Conservation (phyloP, 2,113 vertebrate genomes). For the Dunckerocampus dactyliophorus region DNA sequence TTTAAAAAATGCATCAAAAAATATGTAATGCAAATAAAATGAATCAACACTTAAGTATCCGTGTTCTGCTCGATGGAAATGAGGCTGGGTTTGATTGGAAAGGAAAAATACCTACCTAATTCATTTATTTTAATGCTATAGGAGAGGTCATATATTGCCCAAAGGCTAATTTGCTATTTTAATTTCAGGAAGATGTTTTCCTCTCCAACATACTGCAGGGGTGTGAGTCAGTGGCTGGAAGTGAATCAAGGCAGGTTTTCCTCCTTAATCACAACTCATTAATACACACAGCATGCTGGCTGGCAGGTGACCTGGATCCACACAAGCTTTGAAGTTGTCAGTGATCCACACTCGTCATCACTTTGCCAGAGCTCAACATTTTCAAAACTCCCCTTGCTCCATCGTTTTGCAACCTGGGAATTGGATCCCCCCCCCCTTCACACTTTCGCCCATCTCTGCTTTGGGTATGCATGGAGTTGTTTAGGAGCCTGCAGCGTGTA, state of each 20-base stretch:
- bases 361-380: conserved; percentile 60
- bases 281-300: conserved; percentile 40
- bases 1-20: no score
- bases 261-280: conserved; percentile 53
- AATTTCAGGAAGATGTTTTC: conserved; percentile 20
- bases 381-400: conserved; percentile 44
- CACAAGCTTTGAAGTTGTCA: conserved; percentile 63
- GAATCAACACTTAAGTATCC: no score
- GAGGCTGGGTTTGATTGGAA: not conserved
- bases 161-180: conserved; percentile 24
- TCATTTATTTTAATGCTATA: not conserved
- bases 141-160: conserved; percentile 2
- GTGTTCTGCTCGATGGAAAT: not conserved
- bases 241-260: conserved; percentile 35
- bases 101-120: conserved; percentile 30
- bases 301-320: conserved; percentile 66
- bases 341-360: conserved; percentile 64
- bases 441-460: conserved; percentile 19
- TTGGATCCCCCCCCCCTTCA: conserved; percentile 3
- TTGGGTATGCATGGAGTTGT: conserved; percentile 37
- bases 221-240: conserved; percentile 23
- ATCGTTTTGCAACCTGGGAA: conserved; percentile 50
- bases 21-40: no score
- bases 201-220: conserved; percentile 8
- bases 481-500: conserved; percentile 41